Evolutionary conservation across 1,140 invertebrate species (phyloP).

Genomic region (Tetramorium alpestre): DNA sequence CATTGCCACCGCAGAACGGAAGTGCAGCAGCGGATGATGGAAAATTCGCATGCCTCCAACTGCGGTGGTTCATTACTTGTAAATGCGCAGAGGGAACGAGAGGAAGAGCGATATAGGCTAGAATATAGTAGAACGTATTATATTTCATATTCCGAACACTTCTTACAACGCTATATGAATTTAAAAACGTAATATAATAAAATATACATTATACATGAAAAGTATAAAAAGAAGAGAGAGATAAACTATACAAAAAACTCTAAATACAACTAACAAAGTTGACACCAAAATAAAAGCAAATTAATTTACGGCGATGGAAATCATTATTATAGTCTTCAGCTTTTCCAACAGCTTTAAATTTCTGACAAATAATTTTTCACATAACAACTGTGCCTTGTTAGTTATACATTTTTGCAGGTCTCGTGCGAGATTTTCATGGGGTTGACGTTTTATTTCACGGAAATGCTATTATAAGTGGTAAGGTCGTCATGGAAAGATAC

Average conservation of each 20-base stretch:
- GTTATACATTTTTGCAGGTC: neutral
- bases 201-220: neutral
- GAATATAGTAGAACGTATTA: neutral
- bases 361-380: neutral
- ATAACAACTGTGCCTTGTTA: neutral
- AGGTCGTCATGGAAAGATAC: constrained; percentile 41
- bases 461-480: constrained; percentile 1
- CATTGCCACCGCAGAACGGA: constrained; percentile 7
- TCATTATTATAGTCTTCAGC: neutral
- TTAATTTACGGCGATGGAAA: neutral
- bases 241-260: neutral
- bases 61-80: constrained; percentile 17
- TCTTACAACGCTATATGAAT: neutral
- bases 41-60: constrained; percentile 51
- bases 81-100: neutral
- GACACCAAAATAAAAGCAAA: neutral
- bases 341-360: neutral
- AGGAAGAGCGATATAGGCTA: neutral
- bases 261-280: neutral
- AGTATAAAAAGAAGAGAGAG: neutral
- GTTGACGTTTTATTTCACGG: constrained; percentile 43
- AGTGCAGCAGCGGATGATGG: constrained; percentile 53
- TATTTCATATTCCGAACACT: neutral
- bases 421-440: neutral
- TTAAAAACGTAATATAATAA: neutral